Percentiles rank a stretch among this genome's conserved stretches.
Conservation (phyloP, 53 echinoderm and acorn worm genomes). For the Antedon mediterranea region DNA sequence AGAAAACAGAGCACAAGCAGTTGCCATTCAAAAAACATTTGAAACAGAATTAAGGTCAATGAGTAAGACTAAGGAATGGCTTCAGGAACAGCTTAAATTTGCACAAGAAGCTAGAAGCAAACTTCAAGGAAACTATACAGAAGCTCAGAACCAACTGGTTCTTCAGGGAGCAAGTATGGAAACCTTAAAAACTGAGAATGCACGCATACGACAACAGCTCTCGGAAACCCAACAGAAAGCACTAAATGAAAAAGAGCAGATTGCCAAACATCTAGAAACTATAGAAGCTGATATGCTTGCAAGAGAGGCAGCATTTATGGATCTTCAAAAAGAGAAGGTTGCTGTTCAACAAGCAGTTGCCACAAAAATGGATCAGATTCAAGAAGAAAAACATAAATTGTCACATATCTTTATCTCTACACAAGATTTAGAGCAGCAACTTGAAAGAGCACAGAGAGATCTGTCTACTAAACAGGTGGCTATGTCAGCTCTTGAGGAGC, state of each 20-base stretch:
- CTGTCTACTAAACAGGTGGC: constrained; percentile 54
- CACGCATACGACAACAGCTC: constrained; percentile 58
- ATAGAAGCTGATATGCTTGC: constrained; percentile 96
- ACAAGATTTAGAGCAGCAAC: constrained; percentile 71
- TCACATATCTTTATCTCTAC: constrained; percentile 67
- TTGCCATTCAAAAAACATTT: constrained; percentile 46
- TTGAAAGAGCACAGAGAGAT: constrained; percentile 75
- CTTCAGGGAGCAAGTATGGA: constrained; percentile 54
- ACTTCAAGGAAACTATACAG: constrained; percentile 58
- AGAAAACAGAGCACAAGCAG: constrained; percentile 41
- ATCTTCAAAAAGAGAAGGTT: constrained; percentile 65
- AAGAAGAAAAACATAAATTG: constrained; percentile 71
- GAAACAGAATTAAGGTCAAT: constrained; percentile 45
- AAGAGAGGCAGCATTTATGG: constrained; percentile 68
- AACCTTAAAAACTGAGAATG: constrained; percentile 67
- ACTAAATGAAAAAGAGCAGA: constrained; percentile 79
- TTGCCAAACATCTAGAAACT: constrained; percentile 88
- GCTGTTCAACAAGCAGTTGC: constrained; percentile 83
- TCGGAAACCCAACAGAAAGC: constrained; percentile 63
- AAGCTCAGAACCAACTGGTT: constrained; percentile 44
- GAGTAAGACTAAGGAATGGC: constrained; percentile 80
- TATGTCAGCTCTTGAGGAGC: constrained; percentile 48
- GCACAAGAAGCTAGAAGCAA: constrained; percentile 68
- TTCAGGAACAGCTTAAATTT: constrained; percentile 83
- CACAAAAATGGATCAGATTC: constrained; percentile 76